A percentile compares a stretch with the other conserved stretches of the same genome.
These are phyloP conservation scores for Chaitophorus viminalis DNA, from an alignment of 2,888 invertebrate species.

Conservation along the genomic window DNA sequence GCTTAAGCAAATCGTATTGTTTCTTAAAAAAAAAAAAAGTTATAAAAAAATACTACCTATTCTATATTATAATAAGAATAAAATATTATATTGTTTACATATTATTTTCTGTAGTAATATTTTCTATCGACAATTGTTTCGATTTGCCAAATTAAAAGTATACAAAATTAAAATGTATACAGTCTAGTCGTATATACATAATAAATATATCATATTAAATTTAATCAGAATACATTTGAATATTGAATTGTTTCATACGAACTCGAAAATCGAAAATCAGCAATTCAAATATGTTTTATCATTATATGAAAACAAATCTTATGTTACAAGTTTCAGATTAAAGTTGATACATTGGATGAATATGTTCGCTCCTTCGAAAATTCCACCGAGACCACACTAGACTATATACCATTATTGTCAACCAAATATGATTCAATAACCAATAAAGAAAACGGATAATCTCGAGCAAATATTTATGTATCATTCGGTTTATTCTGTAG, in stretches of 20 bases:
- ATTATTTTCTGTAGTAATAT: no score
- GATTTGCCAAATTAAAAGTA: no score
- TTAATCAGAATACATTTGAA: no score
- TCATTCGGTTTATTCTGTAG: no score
- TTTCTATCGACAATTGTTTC: no score
- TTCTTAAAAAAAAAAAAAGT: not conserved
- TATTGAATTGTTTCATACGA: no score
- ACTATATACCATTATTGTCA: slow-evolving; percentile 6
- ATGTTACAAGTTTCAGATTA: not conserved
- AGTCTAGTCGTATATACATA: no score
- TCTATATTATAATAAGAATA: no score
- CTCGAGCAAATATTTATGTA: not conserved
- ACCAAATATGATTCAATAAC: slow-evolving; percentile 32
- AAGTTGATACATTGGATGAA: slow-evolving; percentile 15
- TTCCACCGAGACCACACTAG: not conserved
- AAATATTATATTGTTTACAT: no score
- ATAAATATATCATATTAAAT: no score
- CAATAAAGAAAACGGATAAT: not conserved
- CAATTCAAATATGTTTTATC: slow-evolving; percentile 11
- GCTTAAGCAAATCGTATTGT: no score
- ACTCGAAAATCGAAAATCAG: not conserved
- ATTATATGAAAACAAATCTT: slow-evolving; percentile 24
- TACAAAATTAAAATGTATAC: no score
- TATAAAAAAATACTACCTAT: not conserved
- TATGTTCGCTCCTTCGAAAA: not conserved